These are phyloP conservation scores for Lasioglossum marginatum DNA, from an alignment of 2,888 invertebrate species.

Conservation along the genomic window DNA sequence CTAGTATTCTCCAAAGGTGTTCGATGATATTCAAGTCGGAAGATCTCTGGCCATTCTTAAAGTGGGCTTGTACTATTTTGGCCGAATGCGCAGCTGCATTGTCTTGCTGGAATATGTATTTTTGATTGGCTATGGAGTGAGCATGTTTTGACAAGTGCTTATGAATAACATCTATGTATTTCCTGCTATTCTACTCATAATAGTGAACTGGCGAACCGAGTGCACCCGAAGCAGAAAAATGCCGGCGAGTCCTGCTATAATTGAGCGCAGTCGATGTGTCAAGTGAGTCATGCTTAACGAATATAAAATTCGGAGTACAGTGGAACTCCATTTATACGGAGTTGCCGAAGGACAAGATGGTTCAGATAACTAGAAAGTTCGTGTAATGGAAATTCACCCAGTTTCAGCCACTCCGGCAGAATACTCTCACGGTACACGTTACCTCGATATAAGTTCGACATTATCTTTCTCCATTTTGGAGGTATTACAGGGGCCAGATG, in stretches of 20 bases:
- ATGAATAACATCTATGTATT: too few species aligned
- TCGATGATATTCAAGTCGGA: too few species aligned
- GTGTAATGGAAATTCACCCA: conserved; percentile 10
- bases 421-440: background rate
- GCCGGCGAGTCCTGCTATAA: background rate
- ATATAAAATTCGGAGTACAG: conserved; percentile 17
- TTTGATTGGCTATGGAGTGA: too few species aligned
- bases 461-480: background rate
- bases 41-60: too few species aligned
- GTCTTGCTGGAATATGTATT: too few species aligned
- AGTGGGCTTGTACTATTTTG: too few species aligned
- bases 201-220: too few species aligned
- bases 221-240: background rate
- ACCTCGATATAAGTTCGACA: background rate
- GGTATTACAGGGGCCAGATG: background rate
- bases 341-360: conserved; percentile 6
- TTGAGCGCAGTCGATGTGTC: background rate
- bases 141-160: too few species aligned
- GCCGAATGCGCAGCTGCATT: too few species aligned
- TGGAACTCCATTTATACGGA: conserved; percentile 13
- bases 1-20: too few species aligned
- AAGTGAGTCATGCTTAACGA: background rate
- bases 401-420: background rate
- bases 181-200: background rate
- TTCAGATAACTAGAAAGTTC: conserved; percentile 4